Percentiles rank a stretch among this genome's conserved stretches.
Conservation (phyloP, 64 coral and sea anemone genomes). For the Dendronephthya gigantea region DNA sequence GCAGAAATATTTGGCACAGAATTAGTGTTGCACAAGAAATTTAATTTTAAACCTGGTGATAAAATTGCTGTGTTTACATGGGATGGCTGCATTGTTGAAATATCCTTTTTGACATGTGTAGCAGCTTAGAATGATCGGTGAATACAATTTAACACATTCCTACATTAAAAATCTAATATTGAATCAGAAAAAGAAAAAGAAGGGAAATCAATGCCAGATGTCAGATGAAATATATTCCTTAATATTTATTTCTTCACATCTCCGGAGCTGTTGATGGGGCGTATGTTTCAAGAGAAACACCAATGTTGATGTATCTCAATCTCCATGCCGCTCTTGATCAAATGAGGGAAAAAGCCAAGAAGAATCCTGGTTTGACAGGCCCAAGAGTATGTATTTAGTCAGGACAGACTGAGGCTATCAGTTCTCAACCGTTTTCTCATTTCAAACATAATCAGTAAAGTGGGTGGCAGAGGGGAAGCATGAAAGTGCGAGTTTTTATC, state of each 20-base stretch:
- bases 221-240: background rate
- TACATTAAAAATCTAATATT: too few relatives aligned
- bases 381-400: constrained; percentile 50
- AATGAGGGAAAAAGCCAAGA: constrained; percentile 87
- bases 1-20: constrained; percentile 98
- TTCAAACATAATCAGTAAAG: too few relatives aligned
- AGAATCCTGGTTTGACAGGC: constrained; percentile 48
- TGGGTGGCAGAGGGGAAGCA: too few relatives aligned
- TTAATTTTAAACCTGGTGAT: constrained; percentile 75
- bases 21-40: constrained; percentile 73
- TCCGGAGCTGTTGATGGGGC: constrained; percentile 66
- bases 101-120: constrained; percentile 97
- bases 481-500: too few relatives aligned
- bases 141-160: too few relatives aligned
- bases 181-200: too few relatives aligned
- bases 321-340: constrained; percentile 94
- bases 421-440: background rate
- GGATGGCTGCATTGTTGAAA: constrained; percentile 83
- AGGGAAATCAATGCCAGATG: too few relatives aligned
- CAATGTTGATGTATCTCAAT: constrained; percentile 99
- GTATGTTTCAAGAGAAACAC: constrained; percentile 87
- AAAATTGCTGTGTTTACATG: constrained; percentile 88
- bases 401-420: background rate
- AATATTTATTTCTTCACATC: constrained; percentile 27
- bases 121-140: too few relatives aligned